Evolutionary conservation across 2,113 vertebrate species (phyloP), one percentile per base, ranked within the genome.

Genomic region (Archocentrus centrarchus): DNA sequence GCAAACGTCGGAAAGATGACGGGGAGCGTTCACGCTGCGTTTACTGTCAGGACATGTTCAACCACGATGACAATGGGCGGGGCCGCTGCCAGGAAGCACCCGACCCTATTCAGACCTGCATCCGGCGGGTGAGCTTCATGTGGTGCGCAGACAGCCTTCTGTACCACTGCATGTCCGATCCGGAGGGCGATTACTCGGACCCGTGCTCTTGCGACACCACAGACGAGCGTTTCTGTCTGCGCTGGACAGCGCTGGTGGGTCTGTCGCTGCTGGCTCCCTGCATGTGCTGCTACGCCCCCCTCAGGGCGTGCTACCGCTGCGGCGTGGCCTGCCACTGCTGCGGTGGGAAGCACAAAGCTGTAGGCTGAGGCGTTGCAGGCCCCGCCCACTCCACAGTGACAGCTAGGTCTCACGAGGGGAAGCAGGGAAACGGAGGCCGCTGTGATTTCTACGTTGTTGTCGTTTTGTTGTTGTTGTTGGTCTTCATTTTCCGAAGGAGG

Each of bases 81-180:
- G 97, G 98, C 10, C 97, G 93, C 30, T 99, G 98, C 91, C 97
- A 96, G 89, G 98, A 99, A 58, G 98, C 98, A 0, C 98, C 98
- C 0, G 98, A 99, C 94, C 94, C 97, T 0, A 91, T 97, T 60
- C 97, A 96, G 91, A 97, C 96, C 79, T 98, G 98, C 94, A 99
- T 99, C 95, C 96, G 96, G 84, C 96, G 97, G 55, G 97, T 97
- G 92, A 99, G 97, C 96, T 99, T 98, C 91, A 97, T 99, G 97
- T 98, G 98, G 97, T 99, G 97, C 0, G 98, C 98, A 1, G 98
- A 99, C 96, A 99, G 97, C 94, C 96, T 99, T 96, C 97, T 99
- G 84, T 99, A 99, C 87, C 98, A 99, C 96, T 99, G 98, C 93
- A 98, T 99, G 98, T 98, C 98, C 2, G 98, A 99, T 93, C 96